These are phyloP conservation scores for Drosophila pegasa DNA, from an alignment of 2,888 invertebrate species.

Conservation along the genomic window DNA sequence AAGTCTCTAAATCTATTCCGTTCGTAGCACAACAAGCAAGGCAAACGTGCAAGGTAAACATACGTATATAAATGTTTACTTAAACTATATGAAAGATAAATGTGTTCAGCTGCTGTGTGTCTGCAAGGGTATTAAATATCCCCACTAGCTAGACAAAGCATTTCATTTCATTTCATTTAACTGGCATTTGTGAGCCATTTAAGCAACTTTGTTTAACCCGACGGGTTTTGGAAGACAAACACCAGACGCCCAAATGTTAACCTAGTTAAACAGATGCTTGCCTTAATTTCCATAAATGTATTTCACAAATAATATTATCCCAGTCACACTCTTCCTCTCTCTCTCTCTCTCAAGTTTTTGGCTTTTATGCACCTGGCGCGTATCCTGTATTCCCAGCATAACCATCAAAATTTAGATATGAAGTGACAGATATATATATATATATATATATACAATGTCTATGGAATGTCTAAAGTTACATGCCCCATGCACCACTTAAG, in stretches of 20 bases:
- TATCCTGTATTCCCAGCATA: slow-evolving; percentile 9
- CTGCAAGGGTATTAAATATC: slow-evolving; percentile 1
- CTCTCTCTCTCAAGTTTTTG: not conserved
- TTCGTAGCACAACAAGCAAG: not conserved
- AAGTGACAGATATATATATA: slow-evolving; percentile 12
- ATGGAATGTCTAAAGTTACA: slow-evolving; percentile 4
- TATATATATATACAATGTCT: not conserved
- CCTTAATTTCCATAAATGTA: slow-evolving; percentile 15
- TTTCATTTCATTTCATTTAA: not conserved
- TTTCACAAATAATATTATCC: not conserved
- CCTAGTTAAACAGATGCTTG: not conserved
- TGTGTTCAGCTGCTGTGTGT: not conserved
- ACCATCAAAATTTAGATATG: slow-evolving; percentile 19
- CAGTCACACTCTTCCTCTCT: not conserved
- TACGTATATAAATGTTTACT: not conserved
- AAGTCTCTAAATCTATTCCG: not conserved
- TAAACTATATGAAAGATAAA: not conserved
- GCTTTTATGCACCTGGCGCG: not conserved
- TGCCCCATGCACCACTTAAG: slow-evolving; percentile 27
- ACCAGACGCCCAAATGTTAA: not conserved
- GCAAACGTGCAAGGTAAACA: not conserved
- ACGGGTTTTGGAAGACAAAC: not conserved
- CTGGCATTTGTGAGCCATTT: slow-evolving; percentile 1
- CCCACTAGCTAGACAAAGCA: not conserved
- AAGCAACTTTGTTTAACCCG: not conserved